Conservation (phyloP, 2,113 vertebrate genomes). For the Brachyhypopomus gauderio region DNA sequence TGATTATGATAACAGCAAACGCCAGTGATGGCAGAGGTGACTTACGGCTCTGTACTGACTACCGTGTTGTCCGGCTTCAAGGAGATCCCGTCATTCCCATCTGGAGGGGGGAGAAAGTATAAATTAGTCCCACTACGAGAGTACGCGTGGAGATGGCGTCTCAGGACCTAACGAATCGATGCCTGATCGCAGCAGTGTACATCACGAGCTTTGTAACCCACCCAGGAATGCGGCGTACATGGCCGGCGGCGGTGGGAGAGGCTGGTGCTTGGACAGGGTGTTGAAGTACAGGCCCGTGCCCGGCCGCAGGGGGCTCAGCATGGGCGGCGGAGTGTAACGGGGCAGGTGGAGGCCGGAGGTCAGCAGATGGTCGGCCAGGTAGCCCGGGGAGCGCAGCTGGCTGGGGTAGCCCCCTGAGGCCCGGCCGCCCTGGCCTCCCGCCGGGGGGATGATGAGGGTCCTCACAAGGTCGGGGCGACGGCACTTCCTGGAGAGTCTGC, state of each 20-base stretch:
- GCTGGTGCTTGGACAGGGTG: conserved; percentile 55
- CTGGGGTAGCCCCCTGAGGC: conserved; percentile 62
- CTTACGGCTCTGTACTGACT: conserved; percentile 74
- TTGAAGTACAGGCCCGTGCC: conserved; percentile 77
- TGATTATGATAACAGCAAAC: not conserved
- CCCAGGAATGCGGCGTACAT: conserved; percentile 57
- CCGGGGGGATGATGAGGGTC: conserved; percentile 50
- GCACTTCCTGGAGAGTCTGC: conserved; percentile 25
- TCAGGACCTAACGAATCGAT: too few species aligned
- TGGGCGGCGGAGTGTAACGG: conserved; percentile 75
- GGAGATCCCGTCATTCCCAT: conserved; percentile 56
- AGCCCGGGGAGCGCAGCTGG: conserved; percentile 67
- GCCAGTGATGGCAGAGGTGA: conserved; percentile 7
- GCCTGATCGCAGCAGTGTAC: too few species aligned
- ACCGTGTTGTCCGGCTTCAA: conserved; percentile 69
- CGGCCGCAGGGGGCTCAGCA: conserved; percentile 76
- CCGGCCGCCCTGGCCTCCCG: not conserved
- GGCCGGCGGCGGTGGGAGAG: conserved; percentile 36
- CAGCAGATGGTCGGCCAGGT: conserved; percentile 68
- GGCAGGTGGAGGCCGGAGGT: conserved; percentile 67
- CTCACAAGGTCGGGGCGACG: conserved; percentile 35
- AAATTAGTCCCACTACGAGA: not conserved
- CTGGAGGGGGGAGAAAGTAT: conserved; percentile 41
- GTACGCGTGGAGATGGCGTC: too few species aligned
- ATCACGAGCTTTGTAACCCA: conserved; percentile 47